Evolutionary conservation across 2,113 vertebrate species (phyloP), one percentile per base, ranked within the genome.

Genomic region (Anolis carolinensis): DNA sequence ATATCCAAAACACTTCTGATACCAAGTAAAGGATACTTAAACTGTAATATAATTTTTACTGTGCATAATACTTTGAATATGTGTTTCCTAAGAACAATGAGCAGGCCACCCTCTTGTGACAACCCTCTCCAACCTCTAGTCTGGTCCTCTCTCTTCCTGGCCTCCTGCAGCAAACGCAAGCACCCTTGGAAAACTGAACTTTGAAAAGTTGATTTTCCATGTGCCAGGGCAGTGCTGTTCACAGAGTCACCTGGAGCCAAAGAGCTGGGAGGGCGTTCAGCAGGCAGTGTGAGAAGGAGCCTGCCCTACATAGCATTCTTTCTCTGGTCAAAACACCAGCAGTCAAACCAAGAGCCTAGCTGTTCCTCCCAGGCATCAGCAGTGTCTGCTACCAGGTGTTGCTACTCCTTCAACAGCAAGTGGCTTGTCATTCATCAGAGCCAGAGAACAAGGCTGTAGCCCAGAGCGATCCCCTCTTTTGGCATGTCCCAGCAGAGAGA

Each of bases 401-500:
- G 59, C 11, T 50, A 13, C n/a, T 65, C 34, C 25, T 59, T 81
- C 70, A 81, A 32, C 34, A 48, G 36, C 78, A 32, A 74, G 30
- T 73, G 36, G 55, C 25, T 65, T 65, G 59, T 83, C 86, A 73
- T 83, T 79, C 75, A 83, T 65, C 75, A 34, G 52, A 62, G 65
- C 52, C 16, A 73, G 75, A 50, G 75, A 79, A 72, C 10, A 23
- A 34, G 18, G 27, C 62, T 20, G 3, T 27, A 48, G n/a, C 86
- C 75, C 81, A 65, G 10, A 74, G 86, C 74, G 0, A 79, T 52
- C 3, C 32, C 65, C 68, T 65, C 81, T 25, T 34, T 65, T 34
- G 25, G 86, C 75, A 88, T 62, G 81, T 88, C 52, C n/a, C 70
- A 73, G 75, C 86, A 84, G 34, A 74, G 81, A 14, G 52, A 13